These are phyloP conservation scores for Thunnus thynnus DNA, from an alignment of 2,113 vertebrate species.

Conservation along the genomic window DNA sequence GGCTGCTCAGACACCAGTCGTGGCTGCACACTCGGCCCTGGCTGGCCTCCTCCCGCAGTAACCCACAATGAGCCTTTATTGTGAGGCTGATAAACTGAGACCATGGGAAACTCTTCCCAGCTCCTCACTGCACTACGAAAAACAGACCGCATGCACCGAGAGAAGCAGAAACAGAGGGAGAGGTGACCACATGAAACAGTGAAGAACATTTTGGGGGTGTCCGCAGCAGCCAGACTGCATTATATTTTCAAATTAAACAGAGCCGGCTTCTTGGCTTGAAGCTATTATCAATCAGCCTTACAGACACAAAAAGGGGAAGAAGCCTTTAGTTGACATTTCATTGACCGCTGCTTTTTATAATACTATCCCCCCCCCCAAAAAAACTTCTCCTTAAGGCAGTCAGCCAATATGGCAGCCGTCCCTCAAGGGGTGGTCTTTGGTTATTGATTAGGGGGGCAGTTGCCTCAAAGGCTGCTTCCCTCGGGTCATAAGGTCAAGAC, in stretches of 20 bases:
- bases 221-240: constrained; percentile 21
- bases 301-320: constrained; percentile 39
- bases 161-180: constrained; percentile 22
- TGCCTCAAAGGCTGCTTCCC: constrained; percentile 33
- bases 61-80: constrained; percentile 72
- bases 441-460: constrained; percentile 69
- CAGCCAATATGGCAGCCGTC: constrained; percentile 34
- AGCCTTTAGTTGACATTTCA: constrained; percentile 55
- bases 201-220: constrained; percentile 40
- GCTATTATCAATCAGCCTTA: constrained; percentile 64
- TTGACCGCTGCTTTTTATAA: constrained; percentile 56
- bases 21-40: constrained; percentile 5
- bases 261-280: constrained; percentile 50
- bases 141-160: constrained; percentile 23
- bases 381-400: constrained; percentile 8
- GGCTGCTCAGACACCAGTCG: constrained; percentile 37
- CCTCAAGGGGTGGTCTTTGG: constrained; percentile 71
- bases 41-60: constrained; percentile 44
- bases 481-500: constrained; percentile 74
- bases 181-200: constrained; percentile 48
- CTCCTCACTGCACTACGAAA: constrained; percentile 40
- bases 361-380: neutral
- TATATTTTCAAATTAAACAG: constrained; percentile 44
- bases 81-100: constrained; percentile 57
- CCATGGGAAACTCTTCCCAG: constrained; percentile 64